Evolutionary conservation across 2,797 vertebrate genomes (phyloP), one percentile per base, ranked within the genome.

Genomic region (Chaetodon trifasciatus): DNA sequence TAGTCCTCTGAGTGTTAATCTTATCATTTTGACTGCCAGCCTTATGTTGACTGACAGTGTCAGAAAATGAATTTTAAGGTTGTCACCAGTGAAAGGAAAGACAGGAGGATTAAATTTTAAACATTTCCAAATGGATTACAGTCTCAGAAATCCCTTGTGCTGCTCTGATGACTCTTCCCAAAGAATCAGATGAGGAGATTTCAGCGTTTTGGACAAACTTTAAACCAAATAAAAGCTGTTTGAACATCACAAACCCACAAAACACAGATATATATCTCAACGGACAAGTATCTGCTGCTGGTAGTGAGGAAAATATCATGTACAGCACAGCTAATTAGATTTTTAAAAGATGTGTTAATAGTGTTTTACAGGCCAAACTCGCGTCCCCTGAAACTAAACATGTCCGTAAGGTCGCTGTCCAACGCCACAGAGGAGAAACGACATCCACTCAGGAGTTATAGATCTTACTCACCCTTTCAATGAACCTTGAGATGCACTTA

Each of bases 401-500:
- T 37, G 57, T 3, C 10, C 49, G 60, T 62, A 9, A 37, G 70
- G 70, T 65, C 23, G 53, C 62, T 10, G 65, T 70, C 50, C 7
- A 35, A 79, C 23, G 32, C 66, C 24, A 23, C 66, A 65, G 74
- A 44, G 32, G 28, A 28, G 24, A n/a, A 28, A 37, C 17, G 21
- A 49, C 78, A 53, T 74, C 56, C 39, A 50, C 72, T 21, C 68
- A 77, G 79, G 88, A 92, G 85, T 90, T 90, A 86, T 86, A 72
- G 88, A 82, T 86, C 86, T 78, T 85, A 70, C 85, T 90, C 87
- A 86, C 74, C 89, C 75, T 82, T 88, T 83, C 79, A 86, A 21
- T 90, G 89, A 93, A 91, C 90, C 90, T 87, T 81, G 84, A 93
- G 92, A 88, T 92, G 89, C 86, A 85, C 91, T 93, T 76, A 90